phyloP scores from a whole-genome alignment of 1,140 invertebrate species.

The Apis florea region DNA sequence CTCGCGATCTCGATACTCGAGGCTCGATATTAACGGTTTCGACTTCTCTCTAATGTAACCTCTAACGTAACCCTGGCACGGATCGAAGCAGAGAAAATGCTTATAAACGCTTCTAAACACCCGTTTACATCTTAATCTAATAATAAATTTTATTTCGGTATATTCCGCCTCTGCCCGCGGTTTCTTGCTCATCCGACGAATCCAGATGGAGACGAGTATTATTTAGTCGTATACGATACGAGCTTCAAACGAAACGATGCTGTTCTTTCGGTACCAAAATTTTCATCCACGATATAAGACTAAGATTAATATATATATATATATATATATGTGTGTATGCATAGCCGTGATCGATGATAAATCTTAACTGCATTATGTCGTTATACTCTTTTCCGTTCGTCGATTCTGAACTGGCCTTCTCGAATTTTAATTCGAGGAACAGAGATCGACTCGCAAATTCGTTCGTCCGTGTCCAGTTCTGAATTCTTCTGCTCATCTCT shows the following conservation, averaged over 20 bases:
- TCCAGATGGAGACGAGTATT: neutral
- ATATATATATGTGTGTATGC: constrained; percentile 9
- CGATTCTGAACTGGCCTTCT: neutral
- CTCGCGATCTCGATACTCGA: neutral
- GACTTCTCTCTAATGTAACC: no score
- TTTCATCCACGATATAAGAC: constrained; percentile 1
- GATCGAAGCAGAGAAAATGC: no score
- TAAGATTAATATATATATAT: no score
- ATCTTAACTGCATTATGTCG: constrained; percentile 57
- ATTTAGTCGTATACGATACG: neutral
- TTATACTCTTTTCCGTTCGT: constrained; percentile 24
- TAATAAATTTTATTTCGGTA: no score
- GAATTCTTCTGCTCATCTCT: no score
- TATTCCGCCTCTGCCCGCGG: no score
- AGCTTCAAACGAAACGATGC: constrained; percentile 12
- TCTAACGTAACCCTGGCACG: no score
- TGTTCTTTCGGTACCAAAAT: constrained; percentile 30
- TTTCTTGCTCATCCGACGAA: neutral
- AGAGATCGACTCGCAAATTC: constrained; percentile 51
- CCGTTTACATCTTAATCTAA: no score
- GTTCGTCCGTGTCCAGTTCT: constrained; percentile 24
- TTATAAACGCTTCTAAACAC: no score
- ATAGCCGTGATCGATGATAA: constrained; percentile 53
- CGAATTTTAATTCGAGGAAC: neutral
- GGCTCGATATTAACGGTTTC: neutral